Evolutionary conservation across 2,888 invertebrate species (phyloP), one percentile per base, ranked within the genome.

Genomic region (Pollenia labialis): DNA sequence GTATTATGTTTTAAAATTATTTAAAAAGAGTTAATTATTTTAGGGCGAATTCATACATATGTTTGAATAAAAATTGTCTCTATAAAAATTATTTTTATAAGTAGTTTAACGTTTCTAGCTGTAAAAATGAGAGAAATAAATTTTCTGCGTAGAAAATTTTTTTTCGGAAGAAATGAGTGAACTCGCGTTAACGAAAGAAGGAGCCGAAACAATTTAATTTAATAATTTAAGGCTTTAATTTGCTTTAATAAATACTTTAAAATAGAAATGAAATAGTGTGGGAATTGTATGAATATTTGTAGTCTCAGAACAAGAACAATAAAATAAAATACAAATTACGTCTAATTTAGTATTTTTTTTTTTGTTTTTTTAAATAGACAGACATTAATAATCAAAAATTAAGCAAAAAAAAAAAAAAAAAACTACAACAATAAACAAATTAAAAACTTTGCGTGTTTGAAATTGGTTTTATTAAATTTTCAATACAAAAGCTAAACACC

Each of bases 391-490:
- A 62, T 52, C 18, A 60, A 52, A 52, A 60, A 80, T 79, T 79
- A 69, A 69, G 62, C 54, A 46, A 48, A 44, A 46, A 14, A n/a
- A 72, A 74, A 72, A 74, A 48, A 72, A 52, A 54, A 40, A 68
- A 52, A 60, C 32, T 52, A 52, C 32, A 69, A 69, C 54, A 69
- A 68, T 56, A 60, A 82, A 76, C 76, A 79, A 84, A 80, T 80
- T 74, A 85, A 85, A 80, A 68, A 52, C 79, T 85, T 85, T 80
- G 84, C 84, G 79, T 85, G 84, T 62, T 69, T 80, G 23, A 85
- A 85, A 85, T 85, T 75, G 54, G 62, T 80, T 82, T 76, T 69
- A 80, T 85, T 80, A 54, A 75, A 56, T 75, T 80, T 60, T 48
- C 14, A 74, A 58, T 64, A 56, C 77, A 84, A 72, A 60, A 68